These are phyloP conservation scores for western clawed frog (Xenopus tropicalis) DNA, from an alignment of 2,113 vertebrate genomes.

Conservation along the genomic window DNA sequence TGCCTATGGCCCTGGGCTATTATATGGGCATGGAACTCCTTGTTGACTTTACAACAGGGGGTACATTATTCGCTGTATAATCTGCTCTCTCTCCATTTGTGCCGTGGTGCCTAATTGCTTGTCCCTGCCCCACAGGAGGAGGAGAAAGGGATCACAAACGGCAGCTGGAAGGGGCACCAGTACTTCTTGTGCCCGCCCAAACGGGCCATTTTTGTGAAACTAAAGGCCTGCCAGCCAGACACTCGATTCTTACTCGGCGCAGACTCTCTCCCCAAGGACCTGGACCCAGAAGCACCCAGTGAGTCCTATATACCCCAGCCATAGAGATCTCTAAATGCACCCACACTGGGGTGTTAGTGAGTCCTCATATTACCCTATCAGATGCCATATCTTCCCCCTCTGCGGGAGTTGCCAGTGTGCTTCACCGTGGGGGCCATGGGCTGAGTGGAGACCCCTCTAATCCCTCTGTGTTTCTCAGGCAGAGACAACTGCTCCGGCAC, in stretches of 20 bases:
- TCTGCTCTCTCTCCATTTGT: too few relatives aligned
- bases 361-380: too few relatives aligned
- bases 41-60: too few relatives aligned
- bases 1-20: too few relatives aligned
- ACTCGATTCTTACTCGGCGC: constrained; percentile 55
- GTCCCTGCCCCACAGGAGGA: constrained; percentile 60
- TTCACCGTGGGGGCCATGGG: too few relatives aligned
- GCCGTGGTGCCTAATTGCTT: background rate
- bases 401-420: too few relatives aligned
- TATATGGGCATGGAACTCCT: too few relatives aligned
- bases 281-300: background rate
- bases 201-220: constrained; percentile 73
- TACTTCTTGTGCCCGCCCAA: constrained; percentile 63
- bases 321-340: too few relatives aligned
- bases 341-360: too few relatives aligned
- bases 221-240: constrained; percentile 68
- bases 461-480: constrained; percentile 44
- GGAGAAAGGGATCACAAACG: constrained; percentile 63
- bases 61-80: too few relatives aligned
- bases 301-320: constrained; percentile 19
- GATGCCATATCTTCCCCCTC: too few relatives aligned
- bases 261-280: fast-evolving
- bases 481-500: background rate
- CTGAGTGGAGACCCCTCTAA: too few relatives aligned
- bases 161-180: constrained; percentile 56